Evolutionary conservation across 2,113 vertebrate genomes (phyloP), one percentile per base, ranked within the genome.

Genomic region (Diadophis punctatus): DNA sequence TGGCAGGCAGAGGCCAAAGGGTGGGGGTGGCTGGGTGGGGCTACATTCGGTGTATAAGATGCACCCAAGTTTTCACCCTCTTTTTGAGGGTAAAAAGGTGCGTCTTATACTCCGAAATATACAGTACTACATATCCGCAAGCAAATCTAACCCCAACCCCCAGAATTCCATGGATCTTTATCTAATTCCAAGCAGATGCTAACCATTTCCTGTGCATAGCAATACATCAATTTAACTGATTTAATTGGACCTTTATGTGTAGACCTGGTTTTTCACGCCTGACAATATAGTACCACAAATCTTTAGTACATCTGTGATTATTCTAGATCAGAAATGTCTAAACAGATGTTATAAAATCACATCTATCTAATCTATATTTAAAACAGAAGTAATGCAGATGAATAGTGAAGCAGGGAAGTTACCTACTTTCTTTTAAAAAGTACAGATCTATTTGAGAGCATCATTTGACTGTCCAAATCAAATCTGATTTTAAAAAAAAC

Each of bases 281-380:
- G 63, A 68, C 30, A 34, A 68, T 68, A 68, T n/a, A 9, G 34
- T 43, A 43, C 8, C 74, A 80, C 8, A 39, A 39, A 22, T 43
- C 34, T 3, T 39, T 39, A 80, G 12, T 43, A 9, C 7, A 80
- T 80, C 18, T 80, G 34, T 43, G 18, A 80, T 80, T 80, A 43
- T 91, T 60, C 84, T 94, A 88, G 3, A 88, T 23, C 43, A 86
- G 23, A n/a, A 84, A 22, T 92, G 52, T 94, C 94, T 96, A 34
- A 68, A 16, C 0, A n/a, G 63, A 68, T 89, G 90, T 68, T 93
- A 91, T 74, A 95, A 94, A 48, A 85, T 11, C 48, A 87, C 25
- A 86, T 92, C 91, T n/a, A 92, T 91, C 27, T 94, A 1, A 0
- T 8, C 0, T 0, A 93, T 0, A 80, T 58, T 92, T 80, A 46